Percentiles rank a stretch among this genome's conserved stretches.
phyloP scores from a whole-genome alignment of 92 coral and sea anemone genomes.

The Epizoanthus scotinus region DNA sequence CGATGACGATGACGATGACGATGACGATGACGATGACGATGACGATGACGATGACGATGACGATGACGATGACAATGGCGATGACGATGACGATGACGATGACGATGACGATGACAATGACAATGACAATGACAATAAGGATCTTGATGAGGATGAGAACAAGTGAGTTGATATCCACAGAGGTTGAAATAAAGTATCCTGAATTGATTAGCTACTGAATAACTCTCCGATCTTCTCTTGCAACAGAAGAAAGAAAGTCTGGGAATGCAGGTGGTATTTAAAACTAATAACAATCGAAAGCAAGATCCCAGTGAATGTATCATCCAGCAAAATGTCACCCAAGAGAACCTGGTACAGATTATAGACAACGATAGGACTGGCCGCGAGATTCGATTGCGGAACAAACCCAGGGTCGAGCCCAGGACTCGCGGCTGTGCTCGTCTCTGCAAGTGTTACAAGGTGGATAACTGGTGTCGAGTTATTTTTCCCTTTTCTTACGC shows the following conservation, averaged over 20 bases:
- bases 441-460: slow-evolving; percentile 4
- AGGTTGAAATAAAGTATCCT: too few relatives aligned
- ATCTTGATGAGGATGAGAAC: too few relatives aligned
- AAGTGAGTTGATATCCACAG: too few relatives aligned
- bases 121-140: too few relatives aligned
- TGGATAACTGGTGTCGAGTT: slow-evolving; percentile 53
- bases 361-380: slow-evolving; percentile 11
- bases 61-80: too few relatives aligned
- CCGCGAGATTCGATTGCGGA: neutral
- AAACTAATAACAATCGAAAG: neutral
- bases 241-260: neutral
- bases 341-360: slow-evolving; percentile 1
- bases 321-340: neutral
- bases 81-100: too few relatives aligned
- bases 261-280: slow-evolving; percentile 19
- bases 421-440: neutral
- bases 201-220: too few relatives aligned
- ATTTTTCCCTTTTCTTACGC: slow-evolving; percentile 54
- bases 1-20: too few relatives aligned
- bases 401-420: neutral
- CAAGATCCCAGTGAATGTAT: slow-evolving; percentile 1
- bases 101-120: too few relatives aligned
- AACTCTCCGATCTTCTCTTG: neutral
- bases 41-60: too few relatives aligned
- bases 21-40: too few relatives aligned